Evolutionary conservation across 2,888 invertebrate genomes (phyloP).

Genomic region (Hypsopygia costalis): DNA sequence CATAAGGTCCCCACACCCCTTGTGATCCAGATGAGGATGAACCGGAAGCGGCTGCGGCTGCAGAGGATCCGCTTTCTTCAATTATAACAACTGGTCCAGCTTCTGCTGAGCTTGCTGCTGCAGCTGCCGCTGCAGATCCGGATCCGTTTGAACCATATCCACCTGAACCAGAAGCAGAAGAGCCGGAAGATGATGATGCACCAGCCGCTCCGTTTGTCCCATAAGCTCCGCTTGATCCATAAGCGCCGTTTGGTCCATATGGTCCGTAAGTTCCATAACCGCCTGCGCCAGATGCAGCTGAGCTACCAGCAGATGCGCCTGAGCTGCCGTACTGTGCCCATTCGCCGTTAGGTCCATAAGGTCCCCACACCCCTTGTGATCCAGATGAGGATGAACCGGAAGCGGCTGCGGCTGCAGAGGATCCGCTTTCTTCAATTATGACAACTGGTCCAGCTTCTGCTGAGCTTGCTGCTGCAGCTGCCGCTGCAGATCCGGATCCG

Average conservation of each 20-base stretch:
- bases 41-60: constrained; percentile 8
- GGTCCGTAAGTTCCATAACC: no score
- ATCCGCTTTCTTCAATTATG: neutral
- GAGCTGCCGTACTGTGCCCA: no score
- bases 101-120: neutral
- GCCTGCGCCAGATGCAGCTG: neutral
- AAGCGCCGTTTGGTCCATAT: neutral
- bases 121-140: constrained; percentile 2
- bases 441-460: constrained; percentile 3
- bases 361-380: no score
- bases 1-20: constrained; percentile 5
- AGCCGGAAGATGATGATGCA: constrained; percentile 1
- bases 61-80: neutral
- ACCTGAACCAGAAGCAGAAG: constrained; percentile 7
- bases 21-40: constrained; percentile 7
- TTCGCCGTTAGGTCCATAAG: no score
- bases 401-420: neutral
- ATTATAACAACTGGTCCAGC: neutral
- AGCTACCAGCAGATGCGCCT: no score
- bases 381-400: no score
- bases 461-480: constrained; percentile 9
- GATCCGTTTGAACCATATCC: constrained; percentile 4
- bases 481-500: constrained; percentile 11
- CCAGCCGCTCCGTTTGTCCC: neutral
- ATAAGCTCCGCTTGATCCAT: neutral